A percentile compares a stretch with the other conserved stretches of the same genome.
Evolutionary conservation across 2,113 vertebrate genomes (phyloP).

Genomic region (Suncus etruscus): DNA sequence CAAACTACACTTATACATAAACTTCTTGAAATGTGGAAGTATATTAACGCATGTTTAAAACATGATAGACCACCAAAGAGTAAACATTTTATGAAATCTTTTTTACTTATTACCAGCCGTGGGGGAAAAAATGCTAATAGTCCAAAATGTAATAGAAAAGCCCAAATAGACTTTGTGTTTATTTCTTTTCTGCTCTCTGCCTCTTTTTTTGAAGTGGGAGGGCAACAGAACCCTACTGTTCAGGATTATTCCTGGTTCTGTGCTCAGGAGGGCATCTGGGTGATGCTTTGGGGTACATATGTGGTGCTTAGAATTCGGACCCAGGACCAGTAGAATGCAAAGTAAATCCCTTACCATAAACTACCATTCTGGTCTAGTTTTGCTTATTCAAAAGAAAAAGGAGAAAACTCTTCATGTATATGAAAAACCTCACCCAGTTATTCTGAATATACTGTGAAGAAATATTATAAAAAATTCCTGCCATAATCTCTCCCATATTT

Average conservation of each 20-base stretch:
- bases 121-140: not conserved
- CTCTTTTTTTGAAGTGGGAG: no score
- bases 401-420: accelerated
- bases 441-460: slow-evolving; percentile 28
- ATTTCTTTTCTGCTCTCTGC: not conserved
- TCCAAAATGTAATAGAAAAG: not conserved
- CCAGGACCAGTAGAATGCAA: not conserved
- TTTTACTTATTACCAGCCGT: not conserved
- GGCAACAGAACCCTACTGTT: no score
- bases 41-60: not conserved
- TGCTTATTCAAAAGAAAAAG: not conserved
- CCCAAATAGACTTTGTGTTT: not conserved
- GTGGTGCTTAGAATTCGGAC: no score
- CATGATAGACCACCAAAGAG: not conserved
- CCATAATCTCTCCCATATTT: slow-evolving; percentile 42
- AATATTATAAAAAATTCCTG: slow-evolving; percentile 55
- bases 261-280: no score
- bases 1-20: not conserved
- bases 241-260: no score
- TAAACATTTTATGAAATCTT: slow-evolving; percentile 11
- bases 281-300: no score
- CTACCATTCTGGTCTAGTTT: not conserved
- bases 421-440: not conserved
- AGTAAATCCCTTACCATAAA: not conserved
- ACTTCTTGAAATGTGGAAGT: slow-evolving; percentile 39